phyloP scores from a whole-genome alignment of 2,797 vertebrate species.

The Philypnodon macrostomus region DNA sequence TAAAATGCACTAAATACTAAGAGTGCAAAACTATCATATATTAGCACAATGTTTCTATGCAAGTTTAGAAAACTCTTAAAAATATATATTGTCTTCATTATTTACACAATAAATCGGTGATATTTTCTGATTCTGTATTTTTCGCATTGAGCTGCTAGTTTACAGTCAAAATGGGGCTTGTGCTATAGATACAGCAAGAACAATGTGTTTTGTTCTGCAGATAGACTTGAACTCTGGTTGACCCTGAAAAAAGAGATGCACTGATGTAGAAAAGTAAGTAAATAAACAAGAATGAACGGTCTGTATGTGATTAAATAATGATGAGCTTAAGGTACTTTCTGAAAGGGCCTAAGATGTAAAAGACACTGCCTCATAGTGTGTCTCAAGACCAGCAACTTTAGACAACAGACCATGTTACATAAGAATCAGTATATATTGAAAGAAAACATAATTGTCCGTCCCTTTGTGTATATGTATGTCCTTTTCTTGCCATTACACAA shows the following conservation, averaged over 20 bases:
- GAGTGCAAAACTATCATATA: constrained; percentile 67
- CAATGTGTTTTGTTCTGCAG: constrained; percentile 10
- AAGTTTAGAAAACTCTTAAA: constrained; percentile 77
- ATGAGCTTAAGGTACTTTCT: constrained; percentile 43
- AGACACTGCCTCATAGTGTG: constrained; percentile 51
- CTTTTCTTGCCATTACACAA: constrained; percentile 21
- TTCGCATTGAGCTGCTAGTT: constrained; percentile 36
- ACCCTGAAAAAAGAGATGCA: constrained; percentile 13
- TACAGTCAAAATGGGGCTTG: constrained; percentile 11
- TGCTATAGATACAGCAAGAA: constrained; percentile 38
- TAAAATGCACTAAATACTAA: constrained; percentile 49
- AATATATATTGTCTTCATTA: constrained; percentile 73
- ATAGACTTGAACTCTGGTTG: constrained; percentile 17
- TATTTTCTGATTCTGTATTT: constrained; percentile 46
- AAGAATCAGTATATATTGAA: constrained; percentile 39
- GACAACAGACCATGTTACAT: constrained; percentile 34
- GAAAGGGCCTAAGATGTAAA: constrained; percentile 32
- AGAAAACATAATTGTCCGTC: constrained; percentile 36
- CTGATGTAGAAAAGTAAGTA: constrained; percentile 31
- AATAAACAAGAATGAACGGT: constrained; percentile 32
- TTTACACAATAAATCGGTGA: constrained; percentile 52
- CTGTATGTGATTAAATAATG: constrained; percentile 32
- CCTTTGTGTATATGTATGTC: constrained; percentile 16
- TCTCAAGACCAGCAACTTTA: constrained; percentile 33
- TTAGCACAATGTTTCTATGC: constrained; percentile 62